phyloP scores from a whole-genome alignment of 2,797 vertebrate genomes.

The Sebastes umbrosus region DNA sequence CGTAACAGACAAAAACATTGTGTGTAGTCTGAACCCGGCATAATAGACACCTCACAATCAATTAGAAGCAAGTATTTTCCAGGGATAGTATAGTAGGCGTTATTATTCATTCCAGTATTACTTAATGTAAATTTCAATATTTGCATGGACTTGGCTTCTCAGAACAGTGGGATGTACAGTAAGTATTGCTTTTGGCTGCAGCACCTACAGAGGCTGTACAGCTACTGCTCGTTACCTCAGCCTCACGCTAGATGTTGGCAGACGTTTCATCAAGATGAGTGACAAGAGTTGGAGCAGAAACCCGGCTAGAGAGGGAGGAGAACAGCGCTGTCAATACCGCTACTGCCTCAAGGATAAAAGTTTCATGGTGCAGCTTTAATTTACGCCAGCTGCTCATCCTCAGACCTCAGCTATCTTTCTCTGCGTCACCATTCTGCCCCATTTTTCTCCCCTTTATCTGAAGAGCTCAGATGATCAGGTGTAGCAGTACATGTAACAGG shows the following conservation, averaged over 20 bases:
- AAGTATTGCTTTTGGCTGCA: background rate
- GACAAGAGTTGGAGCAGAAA: background rate
- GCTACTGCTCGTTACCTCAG: background rate
- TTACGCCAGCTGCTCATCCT: constrained; percentile 4
- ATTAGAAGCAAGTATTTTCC: background rate
- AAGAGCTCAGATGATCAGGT: constrained; percentile 26
- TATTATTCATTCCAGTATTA: background rate
- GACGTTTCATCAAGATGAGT: constrained; percentile 12
- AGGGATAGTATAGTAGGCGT: background rate
- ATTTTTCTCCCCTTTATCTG: background rate
- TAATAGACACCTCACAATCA: background rate
- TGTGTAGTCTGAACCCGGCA: background rate
- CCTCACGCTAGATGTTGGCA: background rate
- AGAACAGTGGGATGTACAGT: background rate
- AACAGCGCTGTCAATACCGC: background rate
- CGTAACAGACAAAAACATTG: background rate
- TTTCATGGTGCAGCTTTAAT: constrained; percentile 20
- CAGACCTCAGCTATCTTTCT: constrained; percentile 26
- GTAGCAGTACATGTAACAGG: constrained; percentile 9
- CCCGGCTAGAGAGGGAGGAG: background rate
- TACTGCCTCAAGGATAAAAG: constrained; percentile 1
- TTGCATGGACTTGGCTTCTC: background rate
- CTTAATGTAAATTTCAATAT: background rate
- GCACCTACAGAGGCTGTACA: background rate
- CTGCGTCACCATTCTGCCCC: background rate